phyloP scores from a whole-genome alignment of 1,140 invertebrate genomes.

The Pteromalus puparum region DNA sequence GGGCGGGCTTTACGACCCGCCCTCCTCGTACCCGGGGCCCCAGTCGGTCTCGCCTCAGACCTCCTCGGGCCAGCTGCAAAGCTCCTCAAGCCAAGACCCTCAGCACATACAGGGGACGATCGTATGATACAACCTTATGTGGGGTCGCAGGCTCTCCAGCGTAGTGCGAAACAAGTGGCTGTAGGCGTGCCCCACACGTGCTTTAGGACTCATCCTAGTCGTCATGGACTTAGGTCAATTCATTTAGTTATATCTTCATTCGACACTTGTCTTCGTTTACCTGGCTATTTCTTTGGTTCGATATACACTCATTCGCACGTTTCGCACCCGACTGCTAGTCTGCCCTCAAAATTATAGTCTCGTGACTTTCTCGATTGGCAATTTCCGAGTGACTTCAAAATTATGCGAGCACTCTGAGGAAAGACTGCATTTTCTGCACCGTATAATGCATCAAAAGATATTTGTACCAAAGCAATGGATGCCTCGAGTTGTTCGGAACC shows the following conservation, averaged over 20 bases:
- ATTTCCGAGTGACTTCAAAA: background rate
- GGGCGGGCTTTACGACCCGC: constrained; percentile 69
- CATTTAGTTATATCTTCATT: background rate
- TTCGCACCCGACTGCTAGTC: background rate
- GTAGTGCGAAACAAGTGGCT: constrained; percentile 82
- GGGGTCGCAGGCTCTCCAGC: constrained; percentile 86
- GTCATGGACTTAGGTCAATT: background rate
- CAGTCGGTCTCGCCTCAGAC: constrained; percentile 57
- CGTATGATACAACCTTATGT: constrained; percentile 94
- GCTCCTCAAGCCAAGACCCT: constrained; percentile 77
- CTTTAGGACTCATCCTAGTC: constrained; percentile 19
- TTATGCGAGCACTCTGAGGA: background rate
- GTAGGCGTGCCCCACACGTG: constrained; percentile 72
- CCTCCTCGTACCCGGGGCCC: constrained; percentile 60
- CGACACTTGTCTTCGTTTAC: background rate
- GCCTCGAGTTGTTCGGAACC: constrained; percentile 42
- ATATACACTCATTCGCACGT: background rate
- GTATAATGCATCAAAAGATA: background rate
- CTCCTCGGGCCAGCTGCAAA: constrained; percentile 61
- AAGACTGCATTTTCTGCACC: constrained; percentile 8
- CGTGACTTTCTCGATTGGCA: background rate
- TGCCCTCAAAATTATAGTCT: constrained; percentile 10
- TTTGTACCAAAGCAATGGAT: constrained; percentile 6
- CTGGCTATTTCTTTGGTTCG: background rate
- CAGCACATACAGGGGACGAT: constrained; percentile 91